Conservation (phyloP, 2,888 invertebrate species). For the Neocrepidodera transversa region DNA sequence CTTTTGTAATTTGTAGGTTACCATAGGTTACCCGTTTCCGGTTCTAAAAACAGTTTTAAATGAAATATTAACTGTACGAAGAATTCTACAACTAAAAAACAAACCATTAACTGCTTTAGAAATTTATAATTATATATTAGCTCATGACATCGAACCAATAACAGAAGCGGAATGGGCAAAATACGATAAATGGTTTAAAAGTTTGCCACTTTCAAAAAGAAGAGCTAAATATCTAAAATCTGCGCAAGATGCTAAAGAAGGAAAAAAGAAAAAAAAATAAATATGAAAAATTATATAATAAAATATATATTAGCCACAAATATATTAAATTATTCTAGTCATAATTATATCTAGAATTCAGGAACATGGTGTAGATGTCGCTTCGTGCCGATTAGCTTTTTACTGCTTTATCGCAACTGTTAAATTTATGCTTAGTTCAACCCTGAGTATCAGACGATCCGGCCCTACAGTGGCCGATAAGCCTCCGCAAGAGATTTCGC, state of each 20-base stretch:
- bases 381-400: slow-evolving; percentile 17
- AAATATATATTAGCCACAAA: no score
- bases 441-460: slow-evolving; percentile 51
- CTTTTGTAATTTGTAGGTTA: no score
- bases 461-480: slow-evolving; percentile 54
- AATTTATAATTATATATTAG: slow-evolving; percentile 61
- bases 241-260: slow-evolving; percentile 1
- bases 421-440: slow-evolving; percentile 29
- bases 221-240: slow-evolving; percentile 27
- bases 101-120: slow-evolving; percentile 65
- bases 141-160: slow-evolving; percentile 51
- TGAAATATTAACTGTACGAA: slow-evolving; percentile 60
- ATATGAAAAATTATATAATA: no score
- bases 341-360: no score
- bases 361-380: background rate
- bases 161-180: slow-evolving; percentile 62
- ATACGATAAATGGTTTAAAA: slow-evolving; percentile 63
- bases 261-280: no score
- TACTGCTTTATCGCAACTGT: slow-evolving; percentile 16
- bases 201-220: slow-evolving; percentile 54
- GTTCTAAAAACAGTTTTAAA: slow-evolving; percentile 61
- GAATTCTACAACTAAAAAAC: slow-evolving; percentile 63
- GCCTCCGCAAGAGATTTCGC: slow-evolving; percentile 55
- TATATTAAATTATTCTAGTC: no score
- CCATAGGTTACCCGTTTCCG: slow-evolving; percentile 65